A percentile compares a stretch with the other conserved stretches of the same genome.
phyloP scores from a whole-genome alignment of 2,888 invertebrate genomes.

The Epistrophe grossulariae region DNA sequence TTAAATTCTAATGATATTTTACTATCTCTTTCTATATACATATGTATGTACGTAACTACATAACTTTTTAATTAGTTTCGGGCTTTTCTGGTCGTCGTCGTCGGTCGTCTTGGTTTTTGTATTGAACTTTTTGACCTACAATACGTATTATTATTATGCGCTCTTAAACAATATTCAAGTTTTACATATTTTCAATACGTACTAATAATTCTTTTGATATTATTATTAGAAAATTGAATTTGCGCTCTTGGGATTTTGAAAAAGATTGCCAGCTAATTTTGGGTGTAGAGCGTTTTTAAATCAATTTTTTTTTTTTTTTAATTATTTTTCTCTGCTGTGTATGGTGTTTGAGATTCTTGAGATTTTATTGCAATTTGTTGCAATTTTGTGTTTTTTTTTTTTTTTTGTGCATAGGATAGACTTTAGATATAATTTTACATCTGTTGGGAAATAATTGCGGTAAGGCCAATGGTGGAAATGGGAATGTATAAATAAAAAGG shows the following conservation, averaged over 20 bases:
- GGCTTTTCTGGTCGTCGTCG: conserved; percentile 1
- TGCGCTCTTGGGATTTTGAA: conserved; percentile 28
- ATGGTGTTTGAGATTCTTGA: conserved; percentile 15
- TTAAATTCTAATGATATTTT: conserved; percentile 34
- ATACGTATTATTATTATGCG: conserved; percentile 36
- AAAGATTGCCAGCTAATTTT: conserved; percentile 44
- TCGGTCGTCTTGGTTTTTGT: conserved; percentile 47
- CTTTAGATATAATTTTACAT: conserved; percentile 31
- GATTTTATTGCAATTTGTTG: conserved; percentile 60
- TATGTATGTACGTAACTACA: too few species aligned
- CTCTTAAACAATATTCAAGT: conserved; percentile 42
- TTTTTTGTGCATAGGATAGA: background rate
- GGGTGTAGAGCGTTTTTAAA: conserved; percentile 12
- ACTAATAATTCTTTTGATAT: background rate
- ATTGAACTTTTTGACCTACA: conserved; percentile 76
- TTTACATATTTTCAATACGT: conserved; percentile 43
- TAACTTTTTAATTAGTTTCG: conserved; percentile 22
- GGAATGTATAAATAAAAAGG: background rate
- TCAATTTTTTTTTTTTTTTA: background rate
- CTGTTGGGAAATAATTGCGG: conserved; percentile 39
- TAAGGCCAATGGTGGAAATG: conserved; percentile 4
- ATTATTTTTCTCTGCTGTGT: conserved; percentile 4
- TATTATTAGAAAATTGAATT: conserved; percentile 67
- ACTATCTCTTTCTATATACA: conserved; percentile 17
- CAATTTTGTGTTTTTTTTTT: conserved; percentile 7